Evolutionary conservation across 2,113 vertebrate genomes (phyloP).

Genomic region (Saccopteryx bilineata): DNA sequence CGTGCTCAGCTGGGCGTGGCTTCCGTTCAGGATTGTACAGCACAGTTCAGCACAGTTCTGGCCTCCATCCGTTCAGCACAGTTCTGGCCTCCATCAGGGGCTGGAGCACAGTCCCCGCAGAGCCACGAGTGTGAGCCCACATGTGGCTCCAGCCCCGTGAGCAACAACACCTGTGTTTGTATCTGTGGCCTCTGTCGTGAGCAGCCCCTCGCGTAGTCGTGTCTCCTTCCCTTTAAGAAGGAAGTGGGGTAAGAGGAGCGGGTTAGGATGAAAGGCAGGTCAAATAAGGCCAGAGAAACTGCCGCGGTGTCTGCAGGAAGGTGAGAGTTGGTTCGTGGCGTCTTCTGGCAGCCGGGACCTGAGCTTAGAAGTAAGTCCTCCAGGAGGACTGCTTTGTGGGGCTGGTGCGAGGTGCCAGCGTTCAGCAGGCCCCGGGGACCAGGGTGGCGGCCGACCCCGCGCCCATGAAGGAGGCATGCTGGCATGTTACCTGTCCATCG

Average conservation of each 20-base stretch:
- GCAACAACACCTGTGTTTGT: accelerated
- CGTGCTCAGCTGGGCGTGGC: accelerated
- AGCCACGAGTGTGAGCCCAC: accelerated
- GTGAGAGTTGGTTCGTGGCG: accelerated
- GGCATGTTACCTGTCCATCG: accelerated
- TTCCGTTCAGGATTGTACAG: neutral
- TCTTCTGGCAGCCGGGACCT: neutral
- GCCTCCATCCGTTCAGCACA: accelerated
- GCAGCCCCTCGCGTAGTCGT: neutral
- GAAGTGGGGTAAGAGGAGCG: no score
- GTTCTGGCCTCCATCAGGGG: accelerated
- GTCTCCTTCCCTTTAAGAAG: no score
- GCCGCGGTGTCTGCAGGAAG: accelerated
- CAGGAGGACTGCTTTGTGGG: neutral
- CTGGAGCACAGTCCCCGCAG: accelerated
- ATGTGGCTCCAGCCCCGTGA: accelerated
- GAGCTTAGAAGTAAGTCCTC: accelerated
- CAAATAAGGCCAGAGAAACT: accelerated
- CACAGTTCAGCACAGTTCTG: accelerated
- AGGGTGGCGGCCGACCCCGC: accelerated
- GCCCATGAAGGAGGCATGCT: neutral
- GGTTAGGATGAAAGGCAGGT: no score
- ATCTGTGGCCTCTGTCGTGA: neutral
- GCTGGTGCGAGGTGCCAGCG: accelerated
- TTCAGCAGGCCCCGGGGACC: neutral